Percentiles rank a stretch among this genome's conserved stretches.
phyloP scores from a whole-genome alignment of 2,113 vertebrate genomes.

The Acrocephalus arundinaceus region DNA sequence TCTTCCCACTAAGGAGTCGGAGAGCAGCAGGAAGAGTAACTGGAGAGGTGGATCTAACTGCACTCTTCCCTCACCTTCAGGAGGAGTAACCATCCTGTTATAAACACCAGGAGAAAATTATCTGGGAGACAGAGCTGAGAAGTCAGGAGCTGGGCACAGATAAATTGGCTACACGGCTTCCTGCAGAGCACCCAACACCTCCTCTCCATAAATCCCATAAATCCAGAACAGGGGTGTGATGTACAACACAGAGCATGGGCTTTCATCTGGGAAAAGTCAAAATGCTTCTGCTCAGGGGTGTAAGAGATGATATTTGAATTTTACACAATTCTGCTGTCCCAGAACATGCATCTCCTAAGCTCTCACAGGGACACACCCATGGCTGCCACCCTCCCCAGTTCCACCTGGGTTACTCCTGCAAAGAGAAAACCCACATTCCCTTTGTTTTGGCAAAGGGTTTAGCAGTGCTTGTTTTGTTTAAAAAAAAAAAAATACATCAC shows the following conservation, averaged over 20 bases:
- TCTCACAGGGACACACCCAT: fast-evolving
- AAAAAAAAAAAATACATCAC: background rate
- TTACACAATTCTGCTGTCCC: background rate
- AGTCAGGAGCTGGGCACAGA: background rate
- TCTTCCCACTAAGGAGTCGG: background rate
- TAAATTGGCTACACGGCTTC: background rate
- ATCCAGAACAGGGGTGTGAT: background rate
- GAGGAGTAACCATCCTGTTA: background rate
- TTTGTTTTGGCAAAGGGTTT: background rate
- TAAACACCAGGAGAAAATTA: background rate
- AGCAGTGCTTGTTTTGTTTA: background rate
- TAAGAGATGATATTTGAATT: background rate
- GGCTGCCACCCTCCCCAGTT: background rate
- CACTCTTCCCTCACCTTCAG: background rate
- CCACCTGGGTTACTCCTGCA: background rate
- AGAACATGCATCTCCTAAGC: no score
- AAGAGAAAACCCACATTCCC: background rate
- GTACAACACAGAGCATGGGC: background rate
- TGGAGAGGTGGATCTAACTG: background rate
- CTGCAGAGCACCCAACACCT: background rate
- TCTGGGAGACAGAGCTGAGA: background rate
- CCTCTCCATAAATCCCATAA: background rate
- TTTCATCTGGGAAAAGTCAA: background rate
- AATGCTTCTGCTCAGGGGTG: background rate
- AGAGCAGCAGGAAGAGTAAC: background rate